phyloP scores from a whole-genome alignment of 2,113 vertebrate genomes.

The Ochotona curzoniae region DNA sequence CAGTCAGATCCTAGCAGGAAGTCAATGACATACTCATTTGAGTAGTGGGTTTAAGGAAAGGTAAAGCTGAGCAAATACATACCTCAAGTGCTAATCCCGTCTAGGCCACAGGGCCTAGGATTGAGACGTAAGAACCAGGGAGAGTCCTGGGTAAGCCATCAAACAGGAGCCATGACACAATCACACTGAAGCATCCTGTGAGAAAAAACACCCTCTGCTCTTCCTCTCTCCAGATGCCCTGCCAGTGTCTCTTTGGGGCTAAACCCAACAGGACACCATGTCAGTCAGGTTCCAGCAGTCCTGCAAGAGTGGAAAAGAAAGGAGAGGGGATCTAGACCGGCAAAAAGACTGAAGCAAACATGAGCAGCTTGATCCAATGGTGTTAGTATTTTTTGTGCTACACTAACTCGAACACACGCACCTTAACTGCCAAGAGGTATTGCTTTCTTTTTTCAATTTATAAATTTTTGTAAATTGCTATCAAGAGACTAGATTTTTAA shows the following conservation, averaged over 20 bases:
- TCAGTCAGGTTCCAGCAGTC: neutral
- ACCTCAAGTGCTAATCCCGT: neutral
- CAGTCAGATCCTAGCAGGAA: neutral
- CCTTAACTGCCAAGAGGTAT: no score
- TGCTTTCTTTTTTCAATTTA: no score
- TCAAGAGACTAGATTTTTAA: no score
- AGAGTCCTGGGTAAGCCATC: neutral
- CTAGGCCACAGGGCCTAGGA: neutral
- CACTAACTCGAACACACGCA: no score
- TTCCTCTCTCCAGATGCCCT: neutral
- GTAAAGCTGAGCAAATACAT: neutral
- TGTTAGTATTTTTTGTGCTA: no score
- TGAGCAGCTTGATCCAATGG: neutral
- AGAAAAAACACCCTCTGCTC: neutral
- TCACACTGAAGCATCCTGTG: neutral
- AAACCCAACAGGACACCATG: neutral
- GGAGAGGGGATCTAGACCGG: neutral
- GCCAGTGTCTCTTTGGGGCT: neutral
- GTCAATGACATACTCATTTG: neutral
- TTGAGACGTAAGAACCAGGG: neutral
- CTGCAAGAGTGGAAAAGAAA: neutral
- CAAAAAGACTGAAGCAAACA: neutral
- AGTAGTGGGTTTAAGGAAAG: neutral
- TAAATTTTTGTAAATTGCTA: no score
- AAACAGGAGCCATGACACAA: neutral